Evolutionary conservation across 2,888 invertebrate genomes (phyloP), one percentile per base, ranked within the genome.

Genomic region (Hermodice carunculata): DNA sequence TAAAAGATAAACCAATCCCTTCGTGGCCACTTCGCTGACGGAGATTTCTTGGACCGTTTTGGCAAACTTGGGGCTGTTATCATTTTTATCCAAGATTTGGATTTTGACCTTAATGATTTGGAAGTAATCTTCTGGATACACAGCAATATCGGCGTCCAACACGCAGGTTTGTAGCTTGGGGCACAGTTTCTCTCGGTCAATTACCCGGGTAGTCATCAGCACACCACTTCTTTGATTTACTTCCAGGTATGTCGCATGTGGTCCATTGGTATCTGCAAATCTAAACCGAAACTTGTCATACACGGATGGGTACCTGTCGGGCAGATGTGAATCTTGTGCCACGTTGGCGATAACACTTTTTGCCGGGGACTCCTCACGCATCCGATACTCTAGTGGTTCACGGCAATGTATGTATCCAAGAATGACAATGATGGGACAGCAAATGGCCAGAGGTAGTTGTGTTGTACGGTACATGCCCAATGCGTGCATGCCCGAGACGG

Each of bases 321-420:
- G 57, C 24, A 72, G 57, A 11, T 59, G 32, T 19, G 64, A 64
- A 78, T 92, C 90, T 0, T 65, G 60, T 40, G 76, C 70, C n/a
- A 81, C 63, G 61, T 78, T 77, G 14, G 78, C 80, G 1, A 81
- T 67, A 14, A 69, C 67, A 5, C 77, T 78, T 22, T 75, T 75
- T 8, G 76, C 70, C 0, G 77, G 74, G 32, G 67, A 68, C 62
- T 81, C 80, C 66, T 83, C 83, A 5, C 63, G 63, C 11, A 82
- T 66, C 28, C n/a, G n/a, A n/a, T n/a, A n/a, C n/a, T n/a, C n/a
- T n/a, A n/a, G n/a, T n/a, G n/a, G n/a, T n/a, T n/a, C n/a, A n/a
- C n/a, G n/a, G n/a, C n/a, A n/a, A n/a, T n/a, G n/a, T n/a, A n/a
- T n/a, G n/a, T n/a, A n/a, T n/a, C n/a, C n/a, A n/a, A n/a, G n/a